Base-by-base conservation (phyloP, 2,113 vertebrate species). In the Accipiter virgatus region DNA sequence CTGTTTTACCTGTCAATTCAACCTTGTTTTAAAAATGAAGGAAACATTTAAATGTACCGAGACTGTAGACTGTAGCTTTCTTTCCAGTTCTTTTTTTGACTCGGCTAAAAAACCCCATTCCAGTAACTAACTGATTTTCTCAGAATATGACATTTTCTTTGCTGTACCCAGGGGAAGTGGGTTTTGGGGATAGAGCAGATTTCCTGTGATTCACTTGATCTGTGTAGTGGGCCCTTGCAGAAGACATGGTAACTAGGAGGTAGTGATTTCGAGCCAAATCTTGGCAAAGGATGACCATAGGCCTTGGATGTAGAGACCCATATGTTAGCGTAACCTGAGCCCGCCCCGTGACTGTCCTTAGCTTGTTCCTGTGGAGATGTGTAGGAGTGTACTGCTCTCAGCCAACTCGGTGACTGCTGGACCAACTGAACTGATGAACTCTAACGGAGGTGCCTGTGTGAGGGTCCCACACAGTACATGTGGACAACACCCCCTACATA, bases 31-130 rank as follows among this genome's bases (percentile, higher is more conserved):
- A 38, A 52, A 71, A 90, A 92, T 56, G 32, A 75, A 70, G 47
- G 36, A 77, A 90, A 77, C 27, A 22, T 80, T 86, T 68, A 61
- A 79, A 93, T 65, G 8, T 68, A 47, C 16, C 0, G 0, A 83
- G 66, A 52, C 8, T 65, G 34, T 32, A 55, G 29, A 23, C 7
- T 27, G 42, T 40, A 90, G 32, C 17, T 81, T 91, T 58, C 26
- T 66, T 86, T 87, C 25, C 27, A 48, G 21, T 40, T 50, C 8
- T 61, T 80, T 52, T 75, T 63, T 48, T 9, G 9, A 55, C 31
- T 82, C 26, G 21, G 47, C 10, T 23, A 45, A 53, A 47, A 48
- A 9, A n/a, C 0, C 2, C 0, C 2, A 0, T 50, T 63, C 16
- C 7, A 29, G 2, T 58, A 52, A 34, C 43, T 68, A 63, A 58